A percentile compares a stretch with the other conserved stretches of the same genome.
phyloP scores from a whole-genome alignment of 2,113 vertebrate genomes.

The Petrocephalus zakoni region DNA sequence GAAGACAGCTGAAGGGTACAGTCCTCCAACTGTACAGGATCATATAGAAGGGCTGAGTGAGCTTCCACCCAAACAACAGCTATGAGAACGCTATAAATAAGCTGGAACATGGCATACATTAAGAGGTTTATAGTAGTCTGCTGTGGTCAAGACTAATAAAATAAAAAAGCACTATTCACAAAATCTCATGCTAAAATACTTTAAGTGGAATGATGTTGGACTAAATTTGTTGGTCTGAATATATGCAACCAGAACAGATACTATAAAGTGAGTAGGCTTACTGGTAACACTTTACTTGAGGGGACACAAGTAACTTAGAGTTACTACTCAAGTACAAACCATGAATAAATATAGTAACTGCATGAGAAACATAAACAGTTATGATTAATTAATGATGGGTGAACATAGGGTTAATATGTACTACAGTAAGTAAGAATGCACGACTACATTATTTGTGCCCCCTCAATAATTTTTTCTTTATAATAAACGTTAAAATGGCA shows the following conservation, averaged over 20 bases:
- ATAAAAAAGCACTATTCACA: neutral
- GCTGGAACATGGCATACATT: neutral
- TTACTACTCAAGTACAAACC: neutral
- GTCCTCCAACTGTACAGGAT: conserved; percentile 72
- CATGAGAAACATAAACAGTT: neutral
- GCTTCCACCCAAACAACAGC: neutral
- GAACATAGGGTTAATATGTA: neutral
- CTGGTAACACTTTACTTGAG: neutral
- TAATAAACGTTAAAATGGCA: neutral
- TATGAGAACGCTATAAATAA: neutral
- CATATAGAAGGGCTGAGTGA: neutral
- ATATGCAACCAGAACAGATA: neutral
- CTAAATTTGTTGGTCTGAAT: neutral
- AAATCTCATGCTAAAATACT: no score
- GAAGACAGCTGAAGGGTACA: conserved; percentile 81
- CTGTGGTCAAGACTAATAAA: neutral
- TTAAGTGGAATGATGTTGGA: no score
- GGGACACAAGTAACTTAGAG: neutral
- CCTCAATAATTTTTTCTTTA: neutral
- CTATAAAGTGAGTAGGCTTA: neutral
- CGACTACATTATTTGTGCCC: neutral
- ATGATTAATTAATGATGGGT: neutral
- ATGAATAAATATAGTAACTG: neutral
- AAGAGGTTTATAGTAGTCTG: neutral
- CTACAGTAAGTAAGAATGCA: neutral